Evolutionary conservation across 1,140 invertebrate species (phyloP).

Genomic region (Paraescarpia echinospica): DNA sequence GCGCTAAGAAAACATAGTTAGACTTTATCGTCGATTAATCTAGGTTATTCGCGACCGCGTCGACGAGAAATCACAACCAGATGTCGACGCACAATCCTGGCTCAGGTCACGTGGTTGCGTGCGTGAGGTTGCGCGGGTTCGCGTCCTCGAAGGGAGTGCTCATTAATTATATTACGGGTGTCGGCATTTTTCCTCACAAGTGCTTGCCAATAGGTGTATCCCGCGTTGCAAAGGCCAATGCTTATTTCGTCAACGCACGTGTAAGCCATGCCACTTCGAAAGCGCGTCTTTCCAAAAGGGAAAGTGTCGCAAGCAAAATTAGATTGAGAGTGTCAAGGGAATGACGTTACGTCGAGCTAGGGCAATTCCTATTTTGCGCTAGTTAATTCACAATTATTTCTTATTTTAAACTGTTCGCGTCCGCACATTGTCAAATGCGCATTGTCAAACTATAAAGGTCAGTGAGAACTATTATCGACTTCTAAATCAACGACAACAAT

Average conservation of each 20-base stretch:
- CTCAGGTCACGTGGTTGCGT: not conserved
- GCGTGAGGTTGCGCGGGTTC: not conserved
- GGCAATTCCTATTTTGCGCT: too few relatives aligned
- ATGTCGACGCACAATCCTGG: not conserved
- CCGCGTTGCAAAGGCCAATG: not conserved
- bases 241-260: not conserved
- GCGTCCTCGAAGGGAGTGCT: not conserved
- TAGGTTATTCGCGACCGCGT: not conserved
- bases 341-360: not conserved
- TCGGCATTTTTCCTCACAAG: not conserved
- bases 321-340: not conserved
- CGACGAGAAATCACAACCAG: not conserved
- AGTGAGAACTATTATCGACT: too few relatives aligned
- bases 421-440: too few relatives aligned
- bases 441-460: too few relatives aligned
- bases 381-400: too few relatives aligned
- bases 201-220: not conserved
- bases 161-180: not conserved
- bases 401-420: too few relatives aligned
- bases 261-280: not conserved
- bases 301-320: not conserved
- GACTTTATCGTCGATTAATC: conserved; percentile 1
- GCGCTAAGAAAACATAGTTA: not conserved
- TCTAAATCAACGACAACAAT: too few relatives aligned
- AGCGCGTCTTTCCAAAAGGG: not conserved